These are phyloP conservation scores for Halichoerus grypus DNA, from an alignment of 2,113 vertebrate species.

Conservation along the genomic window DNA sequence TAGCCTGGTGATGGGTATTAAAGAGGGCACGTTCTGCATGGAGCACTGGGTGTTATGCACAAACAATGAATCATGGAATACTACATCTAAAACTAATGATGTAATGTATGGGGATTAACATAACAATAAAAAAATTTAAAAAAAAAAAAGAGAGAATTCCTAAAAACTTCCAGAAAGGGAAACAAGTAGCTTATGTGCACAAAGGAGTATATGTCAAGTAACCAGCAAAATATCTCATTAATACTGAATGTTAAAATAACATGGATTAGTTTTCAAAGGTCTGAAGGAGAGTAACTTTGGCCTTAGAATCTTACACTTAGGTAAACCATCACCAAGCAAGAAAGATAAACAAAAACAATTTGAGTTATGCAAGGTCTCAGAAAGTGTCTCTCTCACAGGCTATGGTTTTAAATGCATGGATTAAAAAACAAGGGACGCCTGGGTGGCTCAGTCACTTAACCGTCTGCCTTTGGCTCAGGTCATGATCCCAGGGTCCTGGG, in stretches of 20 bases:
- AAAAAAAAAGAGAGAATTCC: background rate
- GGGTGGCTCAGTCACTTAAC: too few relatives aligned
- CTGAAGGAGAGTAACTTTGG: background rate
- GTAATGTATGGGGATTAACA: too few relatives aligned
- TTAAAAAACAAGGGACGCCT: too few relatives aligned
- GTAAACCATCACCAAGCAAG: background rate
- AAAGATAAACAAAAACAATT: slow-evolving; percentile 4
- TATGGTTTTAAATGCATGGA: too few relatives aligned
- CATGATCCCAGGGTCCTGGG: too few relatives aligned
- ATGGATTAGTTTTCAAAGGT: background rate
- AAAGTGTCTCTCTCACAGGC: background rate
- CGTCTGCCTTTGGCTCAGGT: too few relatives aligned
- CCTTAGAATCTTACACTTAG: background rate
- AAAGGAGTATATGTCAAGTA: background rate
- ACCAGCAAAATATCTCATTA: background rate
- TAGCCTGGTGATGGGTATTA: too few relatives aligned
- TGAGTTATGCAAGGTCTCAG: background rate
- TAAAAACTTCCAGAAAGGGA: background rate
- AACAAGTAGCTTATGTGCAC: background rate
- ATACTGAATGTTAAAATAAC: background rate
- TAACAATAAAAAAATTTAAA: too few relatives aligned
- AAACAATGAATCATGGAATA: too few relatives aligned
- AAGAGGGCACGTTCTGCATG: too few relatives aligned
- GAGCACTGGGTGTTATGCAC: too few relatives aligned
- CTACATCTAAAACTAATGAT: too few relatives aligned